Percentiles rank a stretch among this genome's conserved stretches.
Evolutionary conservation across 2,113 vertebrate genomes (phyloP).

Genomic region (Rhizomys pruinosus): DNA sequence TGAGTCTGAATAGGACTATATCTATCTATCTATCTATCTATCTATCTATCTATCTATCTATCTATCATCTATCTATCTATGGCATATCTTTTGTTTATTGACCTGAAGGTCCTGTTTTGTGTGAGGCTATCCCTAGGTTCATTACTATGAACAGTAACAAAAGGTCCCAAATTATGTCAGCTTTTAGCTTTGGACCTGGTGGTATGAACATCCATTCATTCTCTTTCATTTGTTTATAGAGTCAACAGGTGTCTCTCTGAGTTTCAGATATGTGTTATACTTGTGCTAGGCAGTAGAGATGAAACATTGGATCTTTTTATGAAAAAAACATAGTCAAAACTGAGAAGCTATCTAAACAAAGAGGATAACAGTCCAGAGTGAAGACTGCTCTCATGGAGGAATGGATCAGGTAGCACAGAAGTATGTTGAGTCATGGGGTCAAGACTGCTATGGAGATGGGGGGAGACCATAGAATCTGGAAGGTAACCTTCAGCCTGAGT

Average conservation of each 20-base stretch:
- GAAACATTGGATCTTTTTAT: neutral
- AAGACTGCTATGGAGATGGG: constrained; percentile 1
- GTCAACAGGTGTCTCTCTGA: neutral
- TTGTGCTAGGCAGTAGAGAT: neutral
- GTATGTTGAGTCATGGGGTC: neutral
- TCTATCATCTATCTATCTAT: too few relatives aligned
- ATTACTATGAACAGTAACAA: neutral
- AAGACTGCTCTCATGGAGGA: neutral
- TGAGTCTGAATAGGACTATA: neutral
- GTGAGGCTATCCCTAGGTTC: neutral
- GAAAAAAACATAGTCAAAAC: neutral
- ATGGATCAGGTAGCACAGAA: neutral
- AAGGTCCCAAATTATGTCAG: neutral
- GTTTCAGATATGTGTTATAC: neutral
- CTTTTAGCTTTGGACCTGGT: neutral
- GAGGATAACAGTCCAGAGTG: neutral
- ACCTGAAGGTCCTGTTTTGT: neutral
- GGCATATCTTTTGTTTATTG: neutral
- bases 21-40: too few relatives aligned
- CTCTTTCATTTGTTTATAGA: neutral
- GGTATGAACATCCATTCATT: neutral
- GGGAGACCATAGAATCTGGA: neutral
- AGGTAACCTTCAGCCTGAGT: constrained; percentile 12
- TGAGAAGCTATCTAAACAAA: neutral
- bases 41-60: too few relatives aligned